These are phyloP conservation scores for Artemisiospiza belli DNA, from an alignment of 2,113 vertebrate species.

Conservation along the genomic window DNA sequence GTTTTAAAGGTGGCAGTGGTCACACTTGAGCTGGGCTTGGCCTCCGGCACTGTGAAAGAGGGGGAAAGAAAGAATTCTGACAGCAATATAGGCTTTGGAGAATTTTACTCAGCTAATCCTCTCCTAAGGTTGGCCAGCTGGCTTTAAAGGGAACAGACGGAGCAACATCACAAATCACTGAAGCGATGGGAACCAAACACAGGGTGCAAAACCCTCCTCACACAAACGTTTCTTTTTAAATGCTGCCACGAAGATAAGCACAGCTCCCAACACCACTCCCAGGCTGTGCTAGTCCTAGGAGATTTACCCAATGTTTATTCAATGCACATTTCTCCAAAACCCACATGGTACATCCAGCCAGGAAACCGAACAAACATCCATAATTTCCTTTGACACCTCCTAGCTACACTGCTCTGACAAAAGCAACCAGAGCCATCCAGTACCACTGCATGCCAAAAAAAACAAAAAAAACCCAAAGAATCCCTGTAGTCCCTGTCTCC, in stretches of 20 bases:
- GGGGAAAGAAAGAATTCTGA: not conserved
- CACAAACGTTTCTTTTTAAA: not conserved
- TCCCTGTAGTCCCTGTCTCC: not conserved
- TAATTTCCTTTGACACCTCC: conserved; percentile 59
- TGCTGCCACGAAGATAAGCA: not conserved
- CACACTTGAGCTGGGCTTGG: fast-evolving
- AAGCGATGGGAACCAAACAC: not conserved
- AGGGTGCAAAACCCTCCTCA: not conserved
- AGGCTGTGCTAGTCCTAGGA: not conserved
- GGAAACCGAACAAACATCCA: conserved; percentile 36
- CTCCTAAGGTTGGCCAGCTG: not conserved
- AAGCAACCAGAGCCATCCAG: not conserved
- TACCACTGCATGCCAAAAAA: not conserved
- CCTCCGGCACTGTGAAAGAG: fast-evolving
- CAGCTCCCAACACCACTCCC: not conserved
- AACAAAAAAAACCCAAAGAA: not conserved
- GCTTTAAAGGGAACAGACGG: not conserved
- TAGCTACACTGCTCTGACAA: not conserved
- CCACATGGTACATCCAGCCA: not conserved
- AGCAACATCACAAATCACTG: not conserved
- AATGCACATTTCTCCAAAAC: conserved; percentile 46
- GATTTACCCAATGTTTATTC: conserved; percentile 50
- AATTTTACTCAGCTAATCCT: not conserved
- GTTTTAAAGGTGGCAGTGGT: fast-evolving
- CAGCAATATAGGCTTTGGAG: not conserved